A percentile compares a stretch with the other conserved stretches of the same genome.
Evolutionary conservation across 2,888 invertebrate genomes (phyloP).

Genomic region (Orchesella flavescens): DNA sequence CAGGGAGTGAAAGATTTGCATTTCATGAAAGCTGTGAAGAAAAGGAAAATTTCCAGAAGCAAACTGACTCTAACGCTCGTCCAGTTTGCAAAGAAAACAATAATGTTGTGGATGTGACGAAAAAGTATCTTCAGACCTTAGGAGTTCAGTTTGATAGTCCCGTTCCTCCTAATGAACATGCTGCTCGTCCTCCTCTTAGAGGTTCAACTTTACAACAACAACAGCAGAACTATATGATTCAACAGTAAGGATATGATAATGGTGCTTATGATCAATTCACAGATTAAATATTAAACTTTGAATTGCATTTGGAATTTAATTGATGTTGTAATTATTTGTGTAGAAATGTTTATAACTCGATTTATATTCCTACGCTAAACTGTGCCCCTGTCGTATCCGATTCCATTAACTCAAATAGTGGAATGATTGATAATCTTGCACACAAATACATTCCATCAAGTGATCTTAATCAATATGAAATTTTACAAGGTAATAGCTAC

Average conservation of each 20-base stretch:
- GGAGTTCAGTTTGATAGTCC: slow-evolving; percentile 57
- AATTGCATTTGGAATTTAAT: neutral
- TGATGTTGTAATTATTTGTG: neutral
- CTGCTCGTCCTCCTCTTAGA: neutral
- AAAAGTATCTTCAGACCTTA: slow-evolving; percentile 54
- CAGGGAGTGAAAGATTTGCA: neutral
- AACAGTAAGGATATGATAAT: slow-evolving; percentile 62
- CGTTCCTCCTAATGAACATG: slow-evolving; percentile 1
- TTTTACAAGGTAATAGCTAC: slow-evolving; percentile 35
- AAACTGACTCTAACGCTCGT: neutral
- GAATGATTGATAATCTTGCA: slow-evolving; percentile 41
- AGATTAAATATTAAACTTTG: neutral
- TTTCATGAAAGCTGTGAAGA: neutral
- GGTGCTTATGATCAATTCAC: neutral
- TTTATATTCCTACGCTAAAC: slow-evolving; percentile 61
- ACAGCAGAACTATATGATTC: slow-evolving; percentile 65
- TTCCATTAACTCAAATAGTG: slow-evolving; percentile 49
- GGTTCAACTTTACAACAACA: slow-evolving; percentile 6
- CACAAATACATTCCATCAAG: slow-evolving; percentile 56
- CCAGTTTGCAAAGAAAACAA: neutral
- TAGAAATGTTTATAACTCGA: slow-evolving; percentile 66
- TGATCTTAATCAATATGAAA: slow-evolving; percentile 53
- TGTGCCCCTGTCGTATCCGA: slow-evolving; percentile 51
- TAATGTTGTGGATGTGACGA: slow-evolving; percentile 51
- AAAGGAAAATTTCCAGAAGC: neutral